Percentiles rank a stretch among this genome's conserved stretches.
These are phyloP conservation scores for Nasonia oneida DNA, from an alignment of 2,888 invertebrate genomes.

Conservation along the genomic window DNA sequence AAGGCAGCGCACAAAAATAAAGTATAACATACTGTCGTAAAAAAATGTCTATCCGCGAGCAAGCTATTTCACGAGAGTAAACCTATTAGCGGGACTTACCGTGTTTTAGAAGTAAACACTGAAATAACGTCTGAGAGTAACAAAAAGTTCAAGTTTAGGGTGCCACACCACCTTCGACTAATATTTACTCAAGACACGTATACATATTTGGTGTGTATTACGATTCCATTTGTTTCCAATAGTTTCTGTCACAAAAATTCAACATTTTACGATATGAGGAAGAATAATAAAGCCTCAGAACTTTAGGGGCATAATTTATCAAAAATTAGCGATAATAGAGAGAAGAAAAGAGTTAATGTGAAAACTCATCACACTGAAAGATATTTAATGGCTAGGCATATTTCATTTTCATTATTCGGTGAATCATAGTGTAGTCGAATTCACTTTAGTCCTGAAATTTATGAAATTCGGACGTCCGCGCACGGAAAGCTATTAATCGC, in stretches of 20 bases:
- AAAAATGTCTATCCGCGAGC: background rate
- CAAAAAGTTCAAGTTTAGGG: constrained; percentile 21
- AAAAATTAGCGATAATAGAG: background rate
- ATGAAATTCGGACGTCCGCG: constrained; percentile 23
- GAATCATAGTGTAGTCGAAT: background rate
- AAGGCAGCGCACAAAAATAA: no score
- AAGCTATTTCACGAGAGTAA: background rate
- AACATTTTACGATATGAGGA: no score
- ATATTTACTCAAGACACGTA: constrained; percentile 4
- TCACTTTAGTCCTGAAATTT: constrained; percentile 6
- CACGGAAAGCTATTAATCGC: constrained; percentile 15
- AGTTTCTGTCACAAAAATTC: no score
- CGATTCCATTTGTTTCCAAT: no score
- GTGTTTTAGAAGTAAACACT: constrained; percentile 12
- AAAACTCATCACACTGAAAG: background rate
- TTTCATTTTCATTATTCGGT: constrained; percentile 4
- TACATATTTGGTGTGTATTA: background rate
- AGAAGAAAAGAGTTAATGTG: background rate
- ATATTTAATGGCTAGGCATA: constrained; percentile 10
- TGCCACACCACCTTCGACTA: constrained; percentile 9
- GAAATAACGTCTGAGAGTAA: background rate
- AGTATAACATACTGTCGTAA: background rate
- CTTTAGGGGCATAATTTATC: background rate
- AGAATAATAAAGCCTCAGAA: background rate
- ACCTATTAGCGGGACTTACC: background rate